phyloP scores from a whole-genome alignment of 2,113 vertebrate species.

The Ancistrus triradiatus region DNA sequence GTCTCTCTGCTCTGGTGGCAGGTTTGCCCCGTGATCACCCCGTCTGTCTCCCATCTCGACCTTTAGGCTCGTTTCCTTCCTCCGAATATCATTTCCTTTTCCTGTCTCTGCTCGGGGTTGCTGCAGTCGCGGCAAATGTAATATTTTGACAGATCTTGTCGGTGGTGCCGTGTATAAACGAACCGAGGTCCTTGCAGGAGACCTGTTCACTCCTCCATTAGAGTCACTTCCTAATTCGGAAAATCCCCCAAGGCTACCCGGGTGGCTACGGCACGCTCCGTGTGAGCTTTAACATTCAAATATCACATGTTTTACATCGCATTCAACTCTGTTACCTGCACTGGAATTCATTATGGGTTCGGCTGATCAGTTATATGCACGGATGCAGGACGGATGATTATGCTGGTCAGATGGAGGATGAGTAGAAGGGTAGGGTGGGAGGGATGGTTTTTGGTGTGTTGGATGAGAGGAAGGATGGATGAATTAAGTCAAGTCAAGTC shows the following conservation, averaged over 20 bases:
- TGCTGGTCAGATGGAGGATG: no score
- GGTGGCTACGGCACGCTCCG: not conserved
- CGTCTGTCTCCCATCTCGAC: not conserved
- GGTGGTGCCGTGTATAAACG: slow-evolving; percentile 5
- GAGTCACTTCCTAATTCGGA: slow-evolving; percentile 31
- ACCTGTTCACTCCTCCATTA: slow-evolving; percentile 43
- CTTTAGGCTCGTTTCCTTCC: not conserved
- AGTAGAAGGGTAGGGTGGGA: no score
- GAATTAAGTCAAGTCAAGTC: no score
- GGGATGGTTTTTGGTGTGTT: no score
- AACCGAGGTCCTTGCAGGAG: not conserved
- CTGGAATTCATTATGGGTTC: not conserved
- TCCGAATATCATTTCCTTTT: not conserved
- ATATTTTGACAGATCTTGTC: slow-evolving; percentile 25
- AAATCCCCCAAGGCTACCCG: slow-evolving; percentile 31
- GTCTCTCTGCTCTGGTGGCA: not conserved
- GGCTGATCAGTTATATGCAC: no score
- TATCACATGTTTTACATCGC: no score
- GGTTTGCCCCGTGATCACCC: not conserved
- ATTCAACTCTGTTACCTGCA: no score
- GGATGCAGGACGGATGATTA: no score
- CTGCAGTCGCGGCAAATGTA: no score
- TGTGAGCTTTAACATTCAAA: not conserved
- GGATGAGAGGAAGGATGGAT: no score
- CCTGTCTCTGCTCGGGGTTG: not conserved